These are phyloP conservation scores for Arenaria interpres DNA, from an alignment of 2,113 vertebrate genomes.

Conservation along the genomic window DNA sequence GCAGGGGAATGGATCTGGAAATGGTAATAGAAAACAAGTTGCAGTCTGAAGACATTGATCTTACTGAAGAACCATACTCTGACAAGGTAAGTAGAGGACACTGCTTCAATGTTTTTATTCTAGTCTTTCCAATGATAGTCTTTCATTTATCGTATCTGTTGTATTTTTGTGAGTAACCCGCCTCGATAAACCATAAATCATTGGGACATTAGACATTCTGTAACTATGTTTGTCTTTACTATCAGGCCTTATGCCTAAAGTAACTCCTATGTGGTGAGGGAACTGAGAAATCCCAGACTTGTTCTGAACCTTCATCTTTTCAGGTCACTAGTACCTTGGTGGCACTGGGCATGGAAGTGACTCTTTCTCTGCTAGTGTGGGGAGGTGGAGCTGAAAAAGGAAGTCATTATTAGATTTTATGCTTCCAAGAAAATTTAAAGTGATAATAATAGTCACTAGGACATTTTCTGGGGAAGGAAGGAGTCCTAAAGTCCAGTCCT, in stretches of 20 bases:
- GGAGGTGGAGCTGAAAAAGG: not conserved
- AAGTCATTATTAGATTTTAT: not conserved
- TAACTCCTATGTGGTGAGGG: not conserved
- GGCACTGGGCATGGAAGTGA: not conserved
- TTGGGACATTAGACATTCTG: not conserved
- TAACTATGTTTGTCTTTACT: not conserved
- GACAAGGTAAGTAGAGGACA: conserved; percentile 85
- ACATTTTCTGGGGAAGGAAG: not conserved
- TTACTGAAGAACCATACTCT: conserved; percentile 96
- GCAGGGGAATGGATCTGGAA: conserved; percentile 84
- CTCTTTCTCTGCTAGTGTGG: not conserved
- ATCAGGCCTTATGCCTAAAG: not conserved
- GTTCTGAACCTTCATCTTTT: not conserved
- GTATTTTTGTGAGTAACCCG: not conserved
- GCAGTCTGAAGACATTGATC: conserved; percentile 88
- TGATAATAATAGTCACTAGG: not conserved
- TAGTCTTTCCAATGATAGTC: not conserved
- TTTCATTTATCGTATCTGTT: not conserved
- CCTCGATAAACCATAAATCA: not conserved
- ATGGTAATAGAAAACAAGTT: conserved; percentile 88
- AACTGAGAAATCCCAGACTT: not conserved
- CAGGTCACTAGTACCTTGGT: not conserved
- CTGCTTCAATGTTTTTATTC: not conserved
- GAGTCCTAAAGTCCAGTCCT: not conserved
- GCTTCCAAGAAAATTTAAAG: not conserved